A percentile compares a stretch with the other conserved stretches of the same genome.
phyloP scores from a whole-genome alignment of 2,888 invertebrate species.

The Gymnocheta viridis region DNA sequence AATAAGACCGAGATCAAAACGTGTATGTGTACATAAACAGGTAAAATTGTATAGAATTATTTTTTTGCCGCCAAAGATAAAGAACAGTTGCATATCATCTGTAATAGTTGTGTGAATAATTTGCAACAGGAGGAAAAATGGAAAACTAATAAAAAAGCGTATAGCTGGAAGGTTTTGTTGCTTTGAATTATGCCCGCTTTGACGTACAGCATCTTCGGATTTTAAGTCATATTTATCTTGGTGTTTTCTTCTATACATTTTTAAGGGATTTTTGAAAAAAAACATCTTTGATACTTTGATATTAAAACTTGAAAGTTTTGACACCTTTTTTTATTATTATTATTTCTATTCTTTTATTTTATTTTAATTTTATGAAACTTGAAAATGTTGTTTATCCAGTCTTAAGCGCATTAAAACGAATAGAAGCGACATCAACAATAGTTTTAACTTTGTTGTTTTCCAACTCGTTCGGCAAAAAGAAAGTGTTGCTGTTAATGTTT shows the following conservation, averaged over 20 bases:
- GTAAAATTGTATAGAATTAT: slow-evolving; percentile 42
- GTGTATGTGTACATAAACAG: slow-evolving; percentile 3
- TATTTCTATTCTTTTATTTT: slow-evolving; percentile 8
- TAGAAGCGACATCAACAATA: slow-evolving; percentile 61
- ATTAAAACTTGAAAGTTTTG: slow-evolving; percentile 67
- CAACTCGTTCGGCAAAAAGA: slow-evolving; percentile 33
- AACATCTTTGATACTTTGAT: slow-evolving; percentile 62
- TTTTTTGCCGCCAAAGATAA: slow-evolving; percentile 2
- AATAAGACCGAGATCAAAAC: slow-evolving; percentile 32
- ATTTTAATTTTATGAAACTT: slow-evolving; percentile 55
- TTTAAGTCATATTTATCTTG: slow-evolving; percentile 8
- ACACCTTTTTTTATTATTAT: slow-evolving; percentile 58
- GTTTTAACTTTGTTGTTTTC: slow-evolving; percentile 33
- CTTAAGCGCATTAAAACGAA: slow-evolving; percentile 64
- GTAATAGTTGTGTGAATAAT: neutral
- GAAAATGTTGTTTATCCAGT: slow-evolving; percentile 68
- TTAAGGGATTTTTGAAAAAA: slow-evolving; percentile 9
- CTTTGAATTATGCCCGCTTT: neutral
- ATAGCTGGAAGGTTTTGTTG: slow-evolving; percentile 14
- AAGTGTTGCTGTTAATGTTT: slow-evolving; percentile 69
- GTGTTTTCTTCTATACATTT: neutral
- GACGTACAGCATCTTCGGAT: neutral
- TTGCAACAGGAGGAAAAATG: neutral
- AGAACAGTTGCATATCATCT: slow-evolving; percentile 3
- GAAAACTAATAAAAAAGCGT: neutral